A percentile compares a stretch with the other conserved stretches of the same genome.
phyloP scores from a whole-genome alignment of 2,113 vertebrate genomes.

The Spilogale gracilis region DNA sequence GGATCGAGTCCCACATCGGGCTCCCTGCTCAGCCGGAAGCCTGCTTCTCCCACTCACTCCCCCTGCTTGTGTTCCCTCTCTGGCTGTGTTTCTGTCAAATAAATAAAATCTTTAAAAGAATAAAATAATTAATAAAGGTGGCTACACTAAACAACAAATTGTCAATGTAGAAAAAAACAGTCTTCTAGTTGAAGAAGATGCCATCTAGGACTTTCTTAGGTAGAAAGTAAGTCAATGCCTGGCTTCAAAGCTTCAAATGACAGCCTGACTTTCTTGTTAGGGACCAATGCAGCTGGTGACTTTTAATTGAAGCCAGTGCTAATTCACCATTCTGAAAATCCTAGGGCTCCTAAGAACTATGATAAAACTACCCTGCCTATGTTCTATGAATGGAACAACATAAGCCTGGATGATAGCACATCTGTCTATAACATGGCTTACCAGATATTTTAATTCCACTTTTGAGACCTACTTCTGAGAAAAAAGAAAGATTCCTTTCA shows the following conservation, averaged over 20 bases:
- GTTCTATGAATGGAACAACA: not conserved
- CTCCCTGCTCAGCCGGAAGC: too few relatives aligned
- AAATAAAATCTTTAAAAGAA: too few relatives aligned
- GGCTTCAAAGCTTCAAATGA: not conserved
- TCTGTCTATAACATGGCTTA: not conserved
- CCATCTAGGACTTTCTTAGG: not conserved
- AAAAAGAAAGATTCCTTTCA: not conserved
- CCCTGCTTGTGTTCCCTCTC: too few relatives aligned
- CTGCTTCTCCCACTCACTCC: too few relatives aligned
- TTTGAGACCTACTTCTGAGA: not conserved
- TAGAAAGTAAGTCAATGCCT: not conserved
- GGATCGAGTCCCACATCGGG: too few relatives aligned
- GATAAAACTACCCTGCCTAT: not conserved
- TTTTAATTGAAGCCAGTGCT: not conserved
- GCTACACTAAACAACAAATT: not conserved
- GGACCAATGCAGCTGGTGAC: not conserved
- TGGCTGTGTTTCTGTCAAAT: too few relatives aligned
- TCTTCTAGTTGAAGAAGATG: not conserved
- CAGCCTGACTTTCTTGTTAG: not conserved
- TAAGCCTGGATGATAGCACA: not conserved
- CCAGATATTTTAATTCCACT: not conserved
- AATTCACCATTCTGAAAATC: not conserved
- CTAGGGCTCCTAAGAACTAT: not conserved
- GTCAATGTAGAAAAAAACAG: not conserved
- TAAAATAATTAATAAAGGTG: not conserved